Evolutionary conservation across 2,113 vertebrate genomes (phyloP), one percentile per base, ranked within the genome.

Genomic region (Orcinus orca): DNA sequence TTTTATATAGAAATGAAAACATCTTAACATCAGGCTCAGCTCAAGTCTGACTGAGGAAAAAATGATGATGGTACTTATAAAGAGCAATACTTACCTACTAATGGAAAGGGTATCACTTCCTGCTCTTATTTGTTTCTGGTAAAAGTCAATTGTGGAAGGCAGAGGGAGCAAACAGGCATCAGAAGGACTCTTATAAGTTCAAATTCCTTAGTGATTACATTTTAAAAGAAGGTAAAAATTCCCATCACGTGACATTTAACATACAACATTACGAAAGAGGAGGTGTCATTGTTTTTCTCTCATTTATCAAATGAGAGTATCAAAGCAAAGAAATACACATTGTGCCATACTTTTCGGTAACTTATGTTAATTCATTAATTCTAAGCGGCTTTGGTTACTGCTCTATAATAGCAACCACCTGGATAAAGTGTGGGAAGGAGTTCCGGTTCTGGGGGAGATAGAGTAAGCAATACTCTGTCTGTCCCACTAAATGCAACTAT

Each of bases 11-110:
- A 98, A 97, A 77, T 44, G 1, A 95, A 86, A 97, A 80, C 31
- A 96, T 82, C 65, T 77, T 38, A 94, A 84, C 23, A 94, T 85
- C 88, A 97, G 68, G 96, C 2, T 31, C 76, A 91, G 96, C 2
- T 31, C 76, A 90, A 96, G 70, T 53, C 93, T 82, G 38, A 29
- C 15, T 94, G n/a, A 82, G 65, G 88, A 96, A 98, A 98, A 97
- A n/a, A 63, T 7, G 31, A 79, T 41, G 68, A 8, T 44, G 21
- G 38, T 79, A 73, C 98, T 93, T 94, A 93, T n/a, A 82, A 93
- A 86, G 76, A 68, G 4, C n/a, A 85, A 81, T 15, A 33, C 1
- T 29, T 36, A 84, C 76, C 93, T 96, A 93, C 76, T 92, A 17
- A 88, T 67, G 70, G 41, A 71, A 96, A 86, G 77, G 96, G 88